Base-by-base conservation (phyloP, 2,113 vertebrate genomes). In the Pelodiscus sinensis region DNA sequence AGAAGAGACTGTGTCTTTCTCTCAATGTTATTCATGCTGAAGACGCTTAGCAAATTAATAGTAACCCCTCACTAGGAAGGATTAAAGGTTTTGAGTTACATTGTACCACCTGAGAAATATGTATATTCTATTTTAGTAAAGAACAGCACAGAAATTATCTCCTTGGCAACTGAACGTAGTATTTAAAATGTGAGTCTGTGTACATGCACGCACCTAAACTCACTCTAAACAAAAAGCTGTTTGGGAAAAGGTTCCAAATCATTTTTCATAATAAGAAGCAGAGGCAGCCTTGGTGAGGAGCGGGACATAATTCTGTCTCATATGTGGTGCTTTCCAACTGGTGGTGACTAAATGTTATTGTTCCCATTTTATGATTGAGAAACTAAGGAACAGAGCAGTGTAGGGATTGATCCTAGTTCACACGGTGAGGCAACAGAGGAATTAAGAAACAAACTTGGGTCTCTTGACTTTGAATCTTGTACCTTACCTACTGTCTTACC, bases 61-160 rank as follows among this genome's bases (percentile, higher is more conserved):
- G 15, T 2, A 3, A 16, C 56, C 84, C 71, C 52, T 90, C 88
- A 3, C 56, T 90, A 25, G 56, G 55, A 85, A 88, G 51, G 77
- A 88, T 95, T 94, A 92, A 92, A 89, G 65, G 92, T 88, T 94
- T 92, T 54, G 52, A 54, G 52, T 44, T 44, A 83, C 54, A 51
- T 56, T 55, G 84, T 25, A 29, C 71, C 78, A 92, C 90, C 85
- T 90, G 85, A 90, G 86, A 91, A 88, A 86, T 82, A 77, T 38
- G 14, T 79, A 60, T 25, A 77, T 88, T 56, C 87, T 90, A 93
- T 81, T 56, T 84, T 79, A 87, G 50, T 58, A 10, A n/a, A 54
- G 77, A 90, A 62, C 51, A 79, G 73, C 2, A n/a, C 81, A 94
- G 92, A 75, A 83, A 44, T 15, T 83, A 65, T 92, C 90, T 90